A percentile compares a stretch with the other conserved stretches of the same genome.
phyloP scores from a whole-genome alignment of 2,113 vertebrate genomes.

The Spermophilus dauricus region DNA sequence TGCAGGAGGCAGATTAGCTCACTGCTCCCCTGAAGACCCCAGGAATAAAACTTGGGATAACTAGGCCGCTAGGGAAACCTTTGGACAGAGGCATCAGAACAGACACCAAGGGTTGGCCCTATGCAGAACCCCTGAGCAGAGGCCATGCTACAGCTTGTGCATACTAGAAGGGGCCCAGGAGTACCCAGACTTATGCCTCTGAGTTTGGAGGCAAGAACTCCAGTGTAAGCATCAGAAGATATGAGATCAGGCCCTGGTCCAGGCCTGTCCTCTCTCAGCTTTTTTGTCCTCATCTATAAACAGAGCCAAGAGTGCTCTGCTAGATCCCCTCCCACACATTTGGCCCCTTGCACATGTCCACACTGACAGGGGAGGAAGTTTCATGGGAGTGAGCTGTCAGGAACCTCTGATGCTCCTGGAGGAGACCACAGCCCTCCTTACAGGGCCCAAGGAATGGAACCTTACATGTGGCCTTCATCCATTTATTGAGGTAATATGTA shows the following conservation, averaged over 20 bases:
- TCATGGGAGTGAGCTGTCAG: not conserved
- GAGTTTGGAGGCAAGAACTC: not conserved
- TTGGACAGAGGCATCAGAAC: too few relatives aligned
- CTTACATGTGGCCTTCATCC: not conserved
- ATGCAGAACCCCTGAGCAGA: not conserved
- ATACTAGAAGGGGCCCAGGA: not conserved
- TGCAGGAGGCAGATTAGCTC: slow-evolving; percentile 22
- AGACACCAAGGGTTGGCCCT: not conserved
- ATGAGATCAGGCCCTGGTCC: not conserved
- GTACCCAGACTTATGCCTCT: not conserved
- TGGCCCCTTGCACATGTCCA: not conserved
- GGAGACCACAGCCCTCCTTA: not conserved
- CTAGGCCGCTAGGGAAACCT: not conserved
- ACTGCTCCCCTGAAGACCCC: not conserved
- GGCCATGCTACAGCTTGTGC: not conserved
- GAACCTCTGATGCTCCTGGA: not conserved
- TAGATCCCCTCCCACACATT: too few relatives aligned
- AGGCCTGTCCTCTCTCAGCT: not conserved
- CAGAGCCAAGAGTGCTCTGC: not conserved
- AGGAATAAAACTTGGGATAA: slow-evolving; percentile 58
- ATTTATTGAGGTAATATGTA: not conserved
- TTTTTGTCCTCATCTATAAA: not conserved
- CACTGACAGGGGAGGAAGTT: not conserved
- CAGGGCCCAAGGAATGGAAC: not conserved
- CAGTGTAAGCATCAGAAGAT: not conserved